phyloP scores from a whole-genome alignment of 2,888 invertebrate genomes.

The Chymomyza fuscimana region DNA sequence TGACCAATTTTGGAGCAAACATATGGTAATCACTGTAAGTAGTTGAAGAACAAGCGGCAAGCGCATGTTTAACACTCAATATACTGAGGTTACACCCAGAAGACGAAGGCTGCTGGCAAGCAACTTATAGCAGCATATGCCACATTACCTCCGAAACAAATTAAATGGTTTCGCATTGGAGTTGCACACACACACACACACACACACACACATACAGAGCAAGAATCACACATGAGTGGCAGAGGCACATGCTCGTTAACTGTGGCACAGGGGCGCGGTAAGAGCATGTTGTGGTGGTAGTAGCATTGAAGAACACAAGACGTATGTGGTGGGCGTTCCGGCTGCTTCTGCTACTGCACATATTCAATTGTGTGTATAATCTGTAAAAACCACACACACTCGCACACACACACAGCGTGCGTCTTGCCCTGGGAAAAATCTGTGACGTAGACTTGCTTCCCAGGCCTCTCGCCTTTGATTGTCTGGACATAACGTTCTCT shows the following conservation, averaged over 20 bases:
- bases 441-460: neutral
- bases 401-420: conserved; percentile 27
- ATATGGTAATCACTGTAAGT: conserved; percentile 5
- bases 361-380: conserved; percentile 61
- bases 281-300: neutral
- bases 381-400: conserved; percentile 58
- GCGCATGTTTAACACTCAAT: conserved; percentile 67
- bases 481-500: conserved; percentile 49
- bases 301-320: neutral
- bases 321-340: conserved; percentile 66
- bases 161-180: conserved; percentile 71
- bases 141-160: conserved; percentile 72
- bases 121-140: conserved; percentile 55
- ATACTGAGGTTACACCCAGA: conserved; percentile 61
- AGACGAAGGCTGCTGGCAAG: conserved; percentile 14
- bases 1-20: conserved; percentile 28
- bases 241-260: conserved; percentile 53
- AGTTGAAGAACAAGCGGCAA: conserved; percentile 11
- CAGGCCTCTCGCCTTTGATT: conserved; percentile 30
- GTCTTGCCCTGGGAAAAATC: conserved; percentile 42
- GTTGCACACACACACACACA: conserved; percentile 42
- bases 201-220: conserved; percentile 32
- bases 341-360: conserved; percentile 24
- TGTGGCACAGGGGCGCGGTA: conserved; percentile 5
- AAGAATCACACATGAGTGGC: neutral